Conservation (phyloP, 2,113 vertebrate species). For the Siniperca chuatsi region DNA sequence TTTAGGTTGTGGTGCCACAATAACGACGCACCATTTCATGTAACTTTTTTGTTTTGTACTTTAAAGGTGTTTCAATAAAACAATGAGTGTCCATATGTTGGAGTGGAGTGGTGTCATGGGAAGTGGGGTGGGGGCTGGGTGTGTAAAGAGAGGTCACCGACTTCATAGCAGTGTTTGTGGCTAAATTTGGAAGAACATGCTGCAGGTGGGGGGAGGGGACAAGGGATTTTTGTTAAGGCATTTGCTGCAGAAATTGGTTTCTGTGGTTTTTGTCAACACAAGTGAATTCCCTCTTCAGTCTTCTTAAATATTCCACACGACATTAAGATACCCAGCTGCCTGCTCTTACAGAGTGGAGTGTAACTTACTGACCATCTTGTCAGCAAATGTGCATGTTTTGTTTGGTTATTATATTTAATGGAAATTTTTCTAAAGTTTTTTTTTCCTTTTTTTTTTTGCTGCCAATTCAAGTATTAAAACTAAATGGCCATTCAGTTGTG, state of each 20-base stretch:
- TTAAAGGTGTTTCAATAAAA: constrained; percentile 84
- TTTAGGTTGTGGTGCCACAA: constrained; percentile 73
- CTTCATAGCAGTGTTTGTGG: background rate
- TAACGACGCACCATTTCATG: constrained; percentile 74
- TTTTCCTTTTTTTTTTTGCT: background rate
- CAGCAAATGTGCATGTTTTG: background rate
- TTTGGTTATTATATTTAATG: background rate
- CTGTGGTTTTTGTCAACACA: background rate
- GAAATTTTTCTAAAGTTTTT: background rate
- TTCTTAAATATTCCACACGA: background rate
- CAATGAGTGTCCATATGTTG: constrained; percentile 76
- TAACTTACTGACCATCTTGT: background rate
- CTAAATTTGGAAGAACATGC: background rate
- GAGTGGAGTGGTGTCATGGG: constrained; percentile 66
- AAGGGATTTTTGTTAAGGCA: background rate
- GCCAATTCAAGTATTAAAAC: constrained; percentile 16
- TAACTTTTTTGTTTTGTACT: constrained; percentile 87
- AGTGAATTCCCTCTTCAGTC: background rate
- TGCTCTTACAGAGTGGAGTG: constrained; percentile 1
- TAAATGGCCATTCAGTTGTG: background rate
- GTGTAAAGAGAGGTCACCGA: constrained; percentile 4
- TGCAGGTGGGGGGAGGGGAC: background rate
- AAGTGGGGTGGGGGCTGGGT: constrained; percentile 17
- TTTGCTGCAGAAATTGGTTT: background rate
- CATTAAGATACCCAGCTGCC: background rate